phyloP scores from a whole-genome alignment of 1,140 invertebrate species.

The Lerema accius region DNA sequence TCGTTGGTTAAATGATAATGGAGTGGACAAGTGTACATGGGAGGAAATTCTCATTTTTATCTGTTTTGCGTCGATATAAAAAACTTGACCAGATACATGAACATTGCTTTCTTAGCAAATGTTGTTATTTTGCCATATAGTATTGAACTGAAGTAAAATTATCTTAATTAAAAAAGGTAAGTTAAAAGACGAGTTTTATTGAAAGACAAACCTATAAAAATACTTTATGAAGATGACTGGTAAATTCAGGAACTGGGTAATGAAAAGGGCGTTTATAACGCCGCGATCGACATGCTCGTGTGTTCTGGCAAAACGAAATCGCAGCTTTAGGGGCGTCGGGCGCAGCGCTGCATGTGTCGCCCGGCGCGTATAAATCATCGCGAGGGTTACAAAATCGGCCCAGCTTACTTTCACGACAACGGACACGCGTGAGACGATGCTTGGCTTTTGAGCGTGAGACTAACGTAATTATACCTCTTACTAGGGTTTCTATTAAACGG shows the following conservation, averaged over 20 bases:
- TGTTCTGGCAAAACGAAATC: conserved; percentile 45
- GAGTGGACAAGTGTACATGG: background rate
- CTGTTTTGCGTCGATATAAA: too few species aligned
- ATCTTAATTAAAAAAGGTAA: too few species aligned
- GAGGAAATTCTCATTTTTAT: too few species aligned
- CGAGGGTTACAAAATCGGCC: conserved; percentile 55
- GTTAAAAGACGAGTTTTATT: too few species aligned
- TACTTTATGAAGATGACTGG: too few species aligned
- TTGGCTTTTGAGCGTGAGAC: conserved; percentile 33
- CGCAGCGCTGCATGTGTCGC: conserved; percentile 78
- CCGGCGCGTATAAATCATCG: conserved; percentile 70
- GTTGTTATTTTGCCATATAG: too few species aligned
- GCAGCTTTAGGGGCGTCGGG: conserved; percentile 62
- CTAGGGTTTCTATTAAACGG: background rate
- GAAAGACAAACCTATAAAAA: too few species aligned
- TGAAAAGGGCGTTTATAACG: background rate
- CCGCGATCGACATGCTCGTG: conserved; percentile 48
- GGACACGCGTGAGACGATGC: conserved; percentile 35
- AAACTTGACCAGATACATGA: too few species aligned
- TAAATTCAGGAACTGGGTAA: background rate
- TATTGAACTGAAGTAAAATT: too few species aligned
- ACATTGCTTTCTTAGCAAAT: too few species aligned
- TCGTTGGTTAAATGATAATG: background rate
- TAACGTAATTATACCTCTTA: conserved; percentile 36
- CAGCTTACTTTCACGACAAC: conserved; percentile 65